These are phyloP conservation scores for Copidosoma floridanum DNA, from an alignment of 1,140 invertebrate species.

Conservation along the genomic window DNA sequence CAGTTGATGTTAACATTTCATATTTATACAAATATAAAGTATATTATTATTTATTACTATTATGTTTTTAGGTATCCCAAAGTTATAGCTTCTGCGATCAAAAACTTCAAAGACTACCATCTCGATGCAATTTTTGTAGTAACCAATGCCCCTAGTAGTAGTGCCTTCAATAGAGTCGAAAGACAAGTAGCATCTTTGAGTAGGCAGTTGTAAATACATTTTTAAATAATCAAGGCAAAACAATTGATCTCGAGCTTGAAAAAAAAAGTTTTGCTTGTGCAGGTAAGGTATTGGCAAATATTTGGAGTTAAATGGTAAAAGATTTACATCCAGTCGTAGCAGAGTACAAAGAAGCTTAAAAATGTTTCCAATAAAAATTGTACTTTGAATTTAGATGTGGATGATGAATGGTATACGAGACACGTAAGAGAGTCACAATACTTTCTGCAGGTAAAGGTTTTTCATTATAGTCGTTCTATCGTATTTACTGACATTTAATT, in stretches of 20 bases:
- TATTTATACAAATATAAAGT: too few species aligned
- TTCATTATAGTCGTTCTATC: too few species aligned
- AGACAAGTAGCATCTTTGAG: conserved; percentile 47
- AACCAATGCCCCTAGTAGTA: conserved; percentile 11
- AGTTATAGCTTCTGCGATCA: not conserved
- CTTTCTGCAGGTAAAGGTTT: conserved; percentile 2
- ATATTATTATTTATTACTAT: too few species aligned
- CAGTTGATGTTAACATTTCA: too few species aligned
- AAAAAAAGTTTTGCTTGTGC: conserved; percentile 41
- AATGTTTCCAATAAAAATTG: not conserved
- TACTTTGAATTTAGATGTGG: not conserved
- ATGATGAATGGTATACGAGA: not conserved
- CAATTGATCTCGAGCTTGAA: conserved; percentile 42
- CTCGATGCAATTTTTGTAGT: not conserved
- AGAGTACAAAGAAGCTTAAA: conserved; percentile 30
- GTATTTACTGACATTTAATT: too few species aligned
- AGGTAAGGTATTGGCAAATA: conserved; percentile 38
- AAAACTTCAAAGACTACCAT: not conserved
- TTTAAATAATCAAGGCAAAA: conserved; percentile 42
- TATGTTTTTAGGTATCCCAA: not conserved
- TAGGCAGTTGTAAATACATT: conserved; percentile 42
- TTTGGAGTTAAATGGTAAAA: conserved; percentile 38
- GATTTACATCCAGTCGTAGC: conserved; percentile 41
- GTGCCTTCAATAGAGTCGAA: conserved; percentile 42
- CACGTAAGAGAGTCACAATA: conserved; percentile 10